A percentile compares a stretch with the other conserved stretches of the same genome.
Evolutionary conservation across 2,888 invertebrate species (phyloP).

Genomic region (Pediacus dermestoides): DNA sequence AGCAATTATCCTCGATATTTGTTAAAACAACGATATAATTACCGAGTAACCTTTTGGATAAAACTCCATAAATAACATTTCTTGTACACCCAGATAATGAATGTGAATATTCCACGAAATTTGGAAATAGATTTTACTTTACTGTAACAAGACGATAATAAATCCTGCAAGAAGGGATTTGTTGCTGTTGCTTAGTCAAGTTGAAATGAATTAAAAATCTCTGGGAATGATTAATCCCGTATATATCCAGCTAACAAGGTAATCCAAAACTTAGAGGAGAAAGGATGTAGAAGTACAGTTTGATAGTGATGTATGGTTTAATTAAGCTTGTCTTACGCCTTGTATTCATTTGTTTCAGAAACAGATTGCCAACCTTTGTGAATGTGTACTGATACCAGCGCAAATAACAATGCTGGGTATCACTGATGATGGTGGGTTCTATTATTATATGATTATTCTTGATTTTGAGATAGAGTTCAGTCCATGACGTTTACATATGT

Average conservation of each 20-base stretch:
- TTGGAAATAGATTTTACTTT: constrained; percentile 2
- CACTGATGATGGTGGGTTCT: constrained; percentile 30
- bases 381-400: constrained; percentile 32
- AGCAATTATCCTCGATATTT: no score
- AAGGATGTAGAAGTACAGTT: constrained; percentile 36
- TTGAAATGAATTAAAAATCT: constrained; percentile 45
- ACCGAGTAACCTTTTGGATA: no score
- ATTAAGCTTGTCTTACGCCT: constrained; percentile 50
- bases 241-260: constrained; percentile 45
- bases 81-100: no score
- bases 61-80: no score
- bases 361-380: constrained; percentile 46
- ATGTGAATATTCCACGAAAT: constrained; percentile 4
- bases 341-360: constrained; percentile 51
- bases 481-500: constrained; percentile 18
- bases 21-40: no score
- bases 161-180: constrained; percentile 2
- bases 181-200: neutral
- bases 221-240: constrained; percentile 46
- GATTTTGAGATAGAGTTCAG: constrained; percentile 16
- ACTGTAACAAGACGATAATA: constrained; percentile 1
- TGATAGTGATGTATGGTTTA: constrained; percentile 50
- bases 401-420: constrained; percentile 37
- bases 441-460: constrained; percentile 31
- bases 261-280: constrained; percentile 44